Conservation (phyloP, 2,113 vertebrate species). For the Collichthys lucidus region DNA sequence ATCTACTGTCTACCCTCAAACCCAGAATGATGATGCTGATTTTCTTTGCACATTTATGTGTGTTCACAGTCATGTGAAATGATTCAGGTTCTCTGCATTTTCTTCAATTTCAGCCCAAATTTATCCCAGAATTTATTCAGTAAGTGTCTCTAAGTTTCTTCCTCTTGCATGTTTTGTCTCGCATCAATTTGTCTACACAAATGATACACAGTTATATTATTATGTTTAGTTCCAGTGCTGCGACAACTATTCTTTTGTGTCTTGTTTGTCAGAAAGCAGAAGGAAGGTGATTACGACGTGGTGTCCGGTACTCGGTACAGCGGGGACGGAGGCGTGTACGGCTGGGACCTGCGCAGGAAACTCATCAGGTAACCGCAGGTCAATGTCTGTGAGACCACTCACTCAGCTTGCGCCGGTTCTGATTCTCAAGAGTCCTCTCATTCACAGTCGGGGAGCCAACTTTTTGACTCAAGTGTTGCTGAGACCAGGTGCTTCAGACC, state of each 20-base stretch:
- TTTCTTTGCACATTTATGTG: background rate
- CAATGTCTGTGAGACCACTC: background rate
- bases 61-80: background rate
- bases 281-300: conserved; percentile 92
- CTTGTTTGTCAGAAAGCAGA: conserved; percentile 88
- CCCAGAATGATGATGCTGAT: background rate
- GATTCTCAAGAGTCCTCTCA: conserved; percentile 1
- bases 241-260: background rate
- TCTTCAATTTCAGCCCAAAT: conserved; percentile 92
- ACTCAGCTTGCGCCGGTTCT: background rate
- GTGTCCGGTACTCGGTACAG: conserved; percentile 96
- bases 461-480: conserved; percentile 94
- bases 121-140: conserved; percentile 97
- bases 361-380: conserved; percentile 89
- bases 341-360: conserved; percentile 98
- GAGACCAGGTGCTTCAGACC: conserved; percentile 94
- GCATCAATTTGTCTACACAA: no score
- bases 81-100: conserved; percentile 10
- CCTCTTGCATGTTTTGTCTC: background rate
- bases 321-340: conserved; percentile 94
- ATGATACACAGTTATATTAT: background rate
- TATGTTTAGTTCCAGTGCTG: no score
- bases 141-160: conserved; percentile 82
- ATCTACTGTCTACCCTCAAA: background rate
- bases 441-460: conserved; percentile 94